These are phyloP conservation scores for Phaedon cochleariae DNA, from an alignment of 2,888 invertebrate species.

Conservation along the genomic window DNA sequence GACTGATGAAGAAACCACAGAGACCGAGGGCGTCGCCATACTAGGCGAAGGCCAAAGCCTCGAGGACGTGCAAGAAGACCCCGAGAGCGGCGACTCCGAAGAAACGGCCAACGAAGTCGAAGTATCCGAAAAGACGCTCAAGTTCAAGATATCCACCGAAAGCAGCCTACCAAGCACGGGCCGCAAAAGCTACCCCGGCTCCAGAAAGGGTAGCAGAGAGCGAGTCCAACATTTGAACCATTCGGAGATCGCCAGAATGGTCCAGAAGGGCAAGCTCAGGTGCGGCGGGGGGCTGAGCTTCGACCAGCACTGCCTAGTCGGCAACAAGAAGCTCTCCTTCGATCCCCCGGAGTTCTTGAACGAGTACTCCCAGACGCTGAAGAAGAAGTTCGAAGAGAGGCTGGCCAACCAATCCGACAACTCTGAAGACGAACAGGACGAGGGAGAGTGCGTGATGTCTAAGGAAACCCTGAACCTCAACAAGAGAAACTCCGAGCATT, in stretches of 20 bases:
- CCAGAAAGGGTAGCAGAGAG: conserved; percentile 74
- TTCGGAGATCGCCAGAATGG: conserved; percentile 63
- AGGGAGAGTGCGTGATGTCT: conserved; percentile 54
- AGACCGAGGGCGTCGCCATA: conserved; percentile 53
- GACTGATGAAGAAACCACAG: conserved; percentile 64
- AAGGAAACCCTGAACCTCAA: conserved; percentile 59
- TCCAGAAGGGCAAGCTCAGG: conserved; percentile 62
- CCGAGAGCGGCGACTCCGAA: conserved; percentile 66
- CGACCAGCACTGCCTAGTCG: conserved; percentile 55
- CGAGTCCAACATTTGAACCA: conserved; percentile 62
- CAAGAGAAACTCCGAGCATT: conserved; percentile 59
- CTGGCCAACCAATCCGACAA: conserved; percentile 37
- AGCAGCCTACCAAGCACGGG: conserved; percentile 63
- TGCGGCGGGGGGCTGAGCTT: conserved; percentile 54
- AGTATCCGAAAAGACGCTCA: conserved; percentile 77
- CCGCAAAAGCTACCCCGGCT: conserved; percentile 73
- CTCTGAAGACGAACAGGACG: conserved; percentile 40
- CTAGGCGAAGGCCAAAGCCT: conserved; percentile 57
- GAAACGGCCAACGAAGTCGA: conserved; percentile 78
- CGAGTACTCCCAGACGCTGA: conserved; percentile 56
- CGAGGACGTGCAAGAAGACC: conserved; percentile 67
- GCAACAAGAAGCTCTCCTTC: conserved; percentile 59
- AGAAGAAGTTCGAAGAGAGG: conserved; percentile 53
- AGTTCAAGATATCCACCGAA: conserved; percentile 80
- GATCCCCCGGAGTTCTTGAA: conserved; percentile 60